A percentile compares a stretch with the other conserved stretches of the same genome.
Conservation (phyloP, 2,888 invertebrate species). For the Mythimna impura region DNA sequence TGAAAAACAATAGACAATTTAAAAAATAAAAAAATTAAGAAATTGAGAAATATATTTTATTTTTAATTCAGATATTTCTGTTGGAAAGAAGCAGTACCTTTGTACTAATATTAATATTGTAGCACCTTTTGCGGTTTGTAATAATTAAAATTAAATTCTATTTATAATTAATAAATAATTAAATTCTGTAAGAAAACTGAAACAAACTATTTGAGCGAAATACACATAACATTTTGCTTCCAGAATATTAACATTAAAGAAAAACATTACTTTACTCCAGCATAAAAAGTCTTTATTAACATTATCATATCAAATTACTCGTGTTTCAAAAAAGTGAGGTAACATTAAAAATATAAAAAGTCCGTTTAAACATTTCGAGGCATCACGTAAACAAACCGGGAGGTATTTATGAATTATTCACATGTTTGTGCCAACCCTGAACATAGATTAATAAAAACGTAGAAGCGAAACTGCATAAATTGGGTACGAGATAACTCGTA, state of each 20-base stretch:
- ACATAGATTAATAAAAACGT: slow-evolving; percentile 26
- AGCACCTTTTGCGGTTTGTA: too few relatives aligned
- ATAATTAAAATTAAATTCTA: too few relatives aligned
- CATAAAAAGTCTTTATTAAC: slow-evolving; percentile 36
- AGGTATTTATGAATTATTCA: slow-evolving; percentile 67
- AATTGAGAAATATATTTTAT: too few relatives aligned
- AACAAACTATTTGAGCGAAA: not conserved
- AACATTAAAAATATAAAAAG: slow-evolving; percentile 54
- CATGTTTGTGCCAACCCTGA: slow-evolving; percentile 60
- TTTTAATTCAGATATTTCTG: too few relatives aligned
- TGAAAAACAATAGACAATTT: too few relatives aligned
- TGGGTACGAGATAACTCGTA: not conserved
- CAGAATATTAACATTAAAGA: slow-evolving; percentile 12
- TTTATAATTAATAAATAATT: not conserved
- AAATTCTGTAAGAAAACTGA: not conserved
- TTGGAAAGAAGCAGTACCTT: too few relatives aligned
- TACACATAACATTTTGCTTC: not conserved
- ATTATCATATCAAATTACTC: slow-evolving; percentile 59
- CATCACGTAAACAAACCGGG: slow-evolving; percentile 56
- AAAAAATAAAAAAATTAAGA: too few relatives aligned
- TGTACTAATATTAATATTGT: too few relatives aligned
- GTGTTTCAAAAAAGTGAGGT: slow-evolving; percentile 48
- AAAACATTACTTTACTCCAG: slow-evolving; percentile 24
- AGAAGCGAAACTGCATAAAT: slow-evolving; percentile 21
- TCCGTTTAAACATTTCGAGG: slow-evolving; percentile 56